A percentile compares a stretch with the other conserved stretches of the same genome.
Conservation (phyloP, 2,797 vertebrate species). For the Phalanger gymnotis region DNA sequence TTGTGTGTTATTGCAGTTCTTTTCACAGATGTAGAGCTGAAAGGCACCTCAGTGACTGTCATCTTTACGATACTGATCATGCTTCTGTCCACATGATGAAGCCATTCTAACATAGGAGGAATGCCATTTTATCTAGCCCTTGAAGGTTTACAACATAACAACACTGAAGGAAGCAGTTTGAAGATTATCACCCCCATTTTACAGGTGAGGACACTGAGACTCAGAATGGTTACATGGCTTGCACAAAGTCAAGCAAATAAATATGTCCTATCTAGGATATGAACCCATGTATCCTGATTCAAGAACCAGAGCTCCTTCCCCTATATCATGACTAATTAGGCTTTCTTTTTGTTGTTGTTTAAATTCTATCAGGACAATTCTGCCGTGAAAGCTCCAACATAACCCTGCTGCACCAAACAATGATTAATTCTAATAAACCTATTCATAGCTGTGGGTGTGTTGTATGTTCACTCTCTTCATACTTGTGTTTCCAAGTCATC, state of each 20-base stretch:
- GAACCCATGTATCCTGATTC: not conserved
- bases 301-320: not conserved
- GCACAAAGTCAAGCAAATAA: not conserved
- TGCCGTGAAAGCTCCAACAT: constrained; percentile 52
- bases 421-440: constrained; percentile 72
- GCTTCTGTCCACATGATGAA: not conserved
- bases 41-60: not conserved
- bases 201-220: not conserved
- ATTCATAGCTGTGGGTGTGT: constrained; percentile 37
- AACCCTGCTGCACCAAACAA: constrained; percentile 52
- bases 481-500: constrained; percentile 25
- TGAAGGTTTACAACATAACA: not conserved
- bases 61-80: not conserved
- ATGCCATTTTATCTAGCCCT: not conserved
- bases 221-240: not conserved
- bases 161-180: not conserved
- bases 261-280: not conserved
- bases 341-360: not conserved
- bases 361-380: constrained; percentile 40
- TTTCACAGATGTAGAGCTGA: not conserved
- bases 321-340: not conserved
- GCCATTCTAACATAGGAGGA: not conserved
- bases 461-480: constrained; percentile 19
- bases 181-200: not conserved
- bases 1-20: not conserved